Conservation (phyloP, 53 echinoderm and acorn worm species). For the Holothuria scabra region DNA sequence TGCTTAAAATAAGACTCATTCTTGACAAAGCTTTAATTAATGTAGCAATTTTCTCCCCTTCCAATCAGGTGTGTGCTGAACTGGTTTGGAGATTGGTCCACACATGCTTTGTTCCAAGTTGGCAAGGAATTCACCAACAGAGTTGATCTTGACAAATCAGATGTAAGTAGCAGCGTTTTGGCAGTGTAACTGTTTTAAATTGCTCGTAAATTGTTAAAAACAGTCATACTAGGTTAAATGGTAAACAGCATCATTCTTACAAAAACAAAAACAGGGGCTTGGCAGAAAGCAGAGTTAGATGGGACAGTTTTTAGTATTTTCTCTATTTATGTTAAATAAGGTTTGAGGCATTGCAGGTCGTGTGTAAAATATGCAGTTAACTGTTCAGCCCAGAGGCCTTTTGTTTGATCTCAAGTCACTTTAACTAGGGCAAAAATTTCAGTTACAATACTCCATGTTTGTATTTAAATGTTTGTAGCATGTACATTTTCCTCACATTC, state of each 20-base stretch:
- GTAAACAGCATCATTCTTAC: too few species aligned
- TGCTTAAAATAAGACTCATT: too few species aligned
- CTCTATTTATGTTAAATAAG: too few species aligned
- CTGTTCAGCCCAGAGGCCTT: too few species aligned
- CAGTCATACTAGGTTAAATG: too few species aligned
- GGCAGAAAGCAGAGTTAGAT: too few species aligned
- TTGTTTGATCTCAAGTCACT: neutral
- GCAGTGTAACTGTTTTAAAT: neutral
- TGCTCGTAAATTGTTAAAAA: too few species aligned
- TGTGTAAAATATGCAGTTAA: too few species aligned
- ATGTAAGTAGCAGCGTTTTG: conserved; percentile 69
- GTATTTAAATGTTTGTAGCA: neutral
- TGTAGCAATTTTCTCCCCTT: neutral
- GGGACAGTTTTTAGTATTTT: too few species aligned
- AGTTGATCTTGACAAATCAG: conserved; percentile 95
- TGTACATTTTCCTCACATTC: neutral
- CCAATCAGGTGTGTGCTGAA: conserved; percentile 91
- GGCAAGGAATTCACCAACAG: conserved; percentile 98
- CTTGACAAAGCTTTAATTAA: too few species aligned
- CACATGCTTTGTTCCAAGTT: conserved; percentile 94
- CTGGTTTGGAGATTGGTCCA: conserved; percentile 99
- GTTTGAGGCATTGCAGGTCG: too few species aligned
- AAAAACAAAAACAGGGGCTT: too few species aligned
- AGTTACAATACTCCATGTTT: neutral
- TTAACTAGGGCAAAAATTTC: neutral